phyloP scores from a whole-genome alignment of 2,797 vertebrate genomes.

The Enteromius radiatus region DNA sequence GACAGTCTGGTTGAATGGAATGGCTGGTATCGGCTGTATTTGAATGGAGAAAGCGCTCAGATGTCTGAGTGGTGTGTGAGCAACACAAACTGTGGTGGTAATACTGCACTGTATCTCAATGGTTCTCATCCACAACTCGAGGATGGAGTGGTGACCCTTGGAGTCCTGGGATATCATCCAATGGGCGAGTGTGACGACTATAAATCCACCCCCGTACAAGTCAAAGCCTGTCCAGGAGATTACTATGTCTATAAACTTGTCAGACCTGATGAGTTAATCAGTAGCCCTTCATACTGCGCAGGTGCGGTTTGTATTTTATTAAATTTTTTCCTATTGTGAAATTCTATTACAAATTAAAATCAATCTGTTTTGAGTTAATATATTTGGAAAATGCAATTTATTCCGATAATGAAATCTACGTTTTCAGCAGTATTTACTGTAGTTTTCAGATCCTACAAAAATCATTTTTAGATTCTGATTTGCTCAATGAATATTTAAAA shows the following conservation, averaged over 20 bases:
- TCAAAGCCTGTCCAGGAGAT: conserved; percentile 34
- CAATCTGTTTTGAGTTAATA: not conserved
- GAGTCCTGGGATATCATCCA: not conserved
- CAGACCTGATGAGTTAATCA: not conserved
- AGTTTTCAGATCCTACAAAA: too few species aligned
- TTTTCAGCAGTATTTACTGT: too few species aligned
- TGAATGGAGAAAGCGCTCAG: conserved; percentile 27
- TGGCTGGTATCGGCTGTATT: not conserved
- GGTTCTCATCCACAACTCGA: conserved; percentile 32
- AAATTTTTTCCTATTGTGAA: not conserved
- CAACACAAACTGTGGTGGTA: conserved; percentile 10
- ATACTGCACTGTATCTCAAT: conserved; percentile 17
- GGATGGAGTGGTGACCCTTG: conserved; percentile 17
- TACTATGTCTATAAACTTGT: conserved; percentile 48
- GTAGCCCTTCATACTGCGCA: not conserved
- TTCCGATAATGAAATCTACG: not conserved
- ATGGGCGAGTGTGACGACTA: not conserved
- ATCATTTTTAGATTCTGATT: too few species aligned
- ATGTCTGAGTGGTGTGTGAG: conserved; percentile 44
- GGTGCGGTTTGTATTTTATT: not conserved
- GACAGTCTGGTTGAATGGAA: conserved; percentile 28
- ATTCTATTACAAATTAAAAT: not conserved
- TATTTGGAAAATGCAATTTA: not conserved
- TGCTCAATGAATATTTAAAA: not conserved
- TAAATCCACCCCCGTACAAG: not conserved